phyloP scores from a whole-genome alignment of 2,113 vertebrate genomes.

The Passer domesticus region DNA sequence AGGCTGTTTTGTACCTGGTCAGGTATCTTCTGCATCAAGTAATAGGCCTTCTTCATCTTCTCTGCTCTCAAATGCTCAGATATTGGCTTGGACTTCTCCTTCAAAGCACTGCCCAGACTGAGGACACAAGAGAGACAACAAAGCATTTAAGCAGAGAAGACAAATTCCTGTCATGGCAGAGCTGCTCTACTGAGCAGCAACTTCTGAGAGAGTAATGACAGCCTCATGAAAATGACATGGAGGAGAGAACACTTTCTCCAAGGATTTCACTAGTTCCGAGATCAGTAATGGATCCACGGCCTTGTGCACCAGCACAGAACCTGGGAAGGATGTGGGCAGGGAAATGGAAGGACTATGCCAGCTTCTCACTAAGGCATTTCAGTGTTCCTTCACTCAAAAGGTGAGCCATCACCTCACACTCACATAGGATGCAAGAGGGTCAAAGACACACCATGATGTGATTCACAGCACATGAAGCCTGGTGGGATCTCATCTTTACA shows the following conservation, averaged over 20 bases:
- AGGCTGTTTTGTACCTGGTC: slow-evolving; percentile 80
- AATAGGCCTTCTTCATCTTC: slow-evolving; percentile 90
- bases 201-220: neutral
- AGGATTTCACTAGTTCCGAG: neutral
- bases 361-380: neutral
- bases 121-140: neutral
- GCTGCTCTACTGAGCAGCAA: neutral
- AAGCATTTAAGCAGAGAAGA: neutral
- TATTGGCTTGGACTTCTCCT: slow-evolving; percentile 65
- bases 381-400: neutral
- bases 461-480: neutral
- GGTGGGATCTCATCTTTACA: neutral
- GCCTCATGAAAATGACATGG: neutral
- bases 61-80: slow-evolving; percentile 80
- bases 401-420: neutral
- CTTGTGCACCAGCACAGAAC: neutral
- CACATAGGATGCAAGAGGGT: neutral
- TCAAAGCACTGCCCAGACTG: slow-evolving; percentile 68
- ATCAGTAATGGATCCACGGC: neutral
- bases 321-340: neutral
- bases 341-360: neutral
- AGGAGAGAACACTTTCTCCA: neutral
- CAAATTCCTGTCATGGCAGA: neutral
- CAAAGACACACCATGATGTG: neutral
- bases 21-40: slow-evolving; percentile 79